Evolutionary conservation across 2,797 vertebrate species (phyloP).

Genomic region (Nasua narica): DNA sequence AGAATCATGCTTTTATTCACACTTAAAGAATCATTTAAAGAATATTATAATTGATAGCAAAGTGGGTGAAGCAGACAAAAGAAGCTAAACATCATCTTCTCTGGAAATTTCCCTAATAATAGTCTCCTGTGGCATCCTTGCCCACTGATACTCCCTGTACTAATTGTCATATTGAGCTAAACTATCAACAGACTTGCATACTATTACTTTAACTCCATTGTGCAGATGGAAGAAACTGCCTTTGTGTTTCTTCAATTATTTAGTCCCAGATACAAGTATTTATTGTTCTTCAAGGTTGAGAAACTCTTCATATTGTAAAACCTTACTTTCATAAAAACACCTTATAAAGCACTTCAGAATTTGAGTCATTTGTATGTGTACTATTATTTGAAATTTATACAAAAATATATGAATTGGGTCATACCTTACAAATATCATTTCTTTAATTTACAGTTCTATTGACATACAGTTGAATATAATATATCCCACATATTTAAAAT

Average conservation of each 20-base stretch:
- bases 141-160: not conserved
- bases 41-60: no score
- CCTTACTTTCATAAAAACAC: not conserved
- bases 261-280: not conserved
- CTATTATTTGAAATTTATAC: not conserved
- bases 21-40: not conserved
- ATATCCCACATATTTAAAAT: not conserved
- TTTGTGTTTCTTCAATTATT: not conserved
- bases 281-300: not conserved
- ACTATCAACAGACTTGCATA: not conserved
- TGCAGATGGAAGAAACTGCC: not conserved
- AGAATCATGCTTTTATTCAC: not conserved
- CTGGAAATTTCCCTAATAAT: not conserved
- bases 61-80: not conserved
- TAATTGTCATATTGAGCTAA: not conserved
- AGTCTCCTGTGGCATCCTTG: rapidly evolving
- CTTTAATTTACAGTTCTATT: not conserved
- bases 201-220: not conserved
- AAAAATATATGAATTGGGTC: not conserved
- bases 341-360: not conserved
- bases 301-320: not conserved
- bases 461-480: not conserved
- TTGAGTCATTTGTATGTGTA: not conserved
- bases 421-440: not conserved
- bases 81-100: not conserved